These are phyloP conservation scores for Coranthus polyacanthus DNA, from an alignment of 2,797 vertebrate genomes.

Conservation along the genomic window DNA sequence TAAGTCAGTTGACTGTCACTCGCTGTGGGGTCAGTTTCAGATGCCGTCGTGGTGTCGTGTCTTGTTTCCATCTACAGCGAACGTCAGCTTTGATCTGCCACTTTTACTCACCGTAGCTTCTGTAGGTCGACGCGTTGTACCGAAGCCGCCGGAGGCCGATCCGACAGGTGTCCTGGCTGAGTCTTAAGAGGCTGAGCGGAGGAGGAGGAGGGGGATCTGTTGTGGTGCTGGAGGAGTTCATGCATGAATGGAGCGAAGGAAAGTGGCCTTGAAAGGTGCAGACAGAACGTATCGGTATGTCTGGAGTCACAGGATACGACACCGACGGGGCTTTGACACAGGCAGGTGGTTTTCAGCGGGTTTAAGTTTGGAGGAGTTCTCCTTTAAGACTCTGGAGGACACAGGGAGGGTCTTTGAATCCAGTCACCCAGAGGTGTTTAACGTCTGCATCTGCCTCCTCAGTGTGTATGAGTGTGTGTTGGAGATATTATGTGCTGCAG, in stretches of 20 bases:
- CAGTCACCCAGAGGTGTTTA: conserved; percentile 43
- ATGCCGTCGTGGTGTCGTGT: too few species aligned
- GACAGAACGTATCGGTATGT: neutral
- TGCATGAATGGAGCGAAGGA: conserved; percentile 10
- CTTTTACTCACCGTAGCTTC: too few species aligned
- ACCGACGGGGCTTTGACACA: too few species aligned
- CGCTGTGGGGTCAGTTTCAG: too few species aligned
- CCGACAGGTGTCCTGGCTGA: neutral
- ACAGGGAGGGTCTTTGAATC: neutral
- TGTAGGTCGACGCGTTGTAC: too few species aligned
- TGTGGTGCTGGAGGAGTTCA: neutral
- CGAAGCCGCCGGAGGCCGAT: neutral
- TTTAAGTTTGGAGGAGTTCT: neutral
- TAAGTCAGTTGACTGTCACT: too few species aligned
- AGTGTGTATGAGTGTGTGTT: conserved; percentile 12
- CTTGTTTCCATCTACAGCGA: too few species aligned
- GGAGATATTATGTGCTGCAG: conserved; percentile 25
- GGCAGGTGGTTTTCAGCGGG: too few species aligned
- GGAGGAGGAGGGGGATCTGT: neutral
- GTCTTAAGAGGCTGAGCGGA: conserved; percentile 7
- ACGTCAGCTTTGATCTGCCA: too few species aligned
- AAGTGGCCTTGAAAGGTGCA: neutral
- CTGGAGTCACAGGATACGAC: neutral
- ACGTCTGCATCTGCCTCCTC: conserved; percentile 42
- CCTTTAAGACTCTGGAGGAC: neutral